Percentiles rank a stretch among this genome's conserved stretches.
Conservation (phyloP, 2,888 invertebrate species). For the Acleris cristana region DNA sequence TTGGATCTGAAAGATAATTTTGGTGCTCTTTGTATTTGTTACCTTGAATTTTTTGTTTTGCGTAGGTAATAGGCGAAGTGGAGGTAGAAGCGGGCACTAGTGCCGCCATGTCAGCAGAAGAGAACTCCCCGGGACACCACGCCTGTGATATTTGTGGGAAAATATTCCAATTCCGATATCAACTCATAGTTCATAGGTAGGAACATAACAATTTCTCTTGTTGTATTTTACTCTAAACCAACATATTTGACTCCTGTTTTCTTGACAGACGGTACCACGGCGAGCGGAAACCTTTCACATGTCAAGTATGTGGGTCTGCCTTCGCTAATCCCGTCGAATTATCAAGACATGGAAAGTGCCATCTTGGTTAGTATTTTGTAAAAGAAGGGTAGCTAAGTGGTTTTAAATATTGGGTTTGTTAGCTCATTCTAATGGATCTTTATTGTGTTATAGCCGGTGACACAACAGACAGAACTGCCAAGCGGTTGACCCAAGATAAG, state of each 20-base stretch:
- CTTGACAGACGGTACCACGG: slow-evolving; percentile 89
- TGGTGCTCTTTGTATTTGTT: background rate
- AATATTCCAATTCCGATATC: slow-evolving; percentile 94
- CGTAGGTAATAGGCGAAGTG: slow-evolving; percentile 69
- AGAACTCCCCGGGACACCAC: slow-evolving; percentile 87
- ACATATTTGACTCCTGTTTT: too few species aligned
- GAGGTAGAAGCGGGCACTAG: slow-evolving; percentile 84
- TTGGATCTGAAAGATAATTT: too few species aligned
- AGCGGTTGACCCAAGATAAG: slow-evolving; percentile 92
- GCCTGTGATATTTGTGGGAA: slow-evolving; percentile 94
- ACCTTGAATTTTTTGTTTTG: slow-evolving; percentile 30
- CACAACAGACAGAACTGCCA: slow-evolving; percentile 89
- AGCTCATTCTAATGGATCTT: too few species aligned
- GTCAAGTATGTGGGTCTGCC: slow-evolving; percentile 92
- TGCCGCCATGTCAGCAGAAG: slow-evolving; percentile 79
- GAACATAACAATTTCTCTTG: background rate
- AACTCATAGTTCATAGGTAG: slow-evolving; percentile 91
- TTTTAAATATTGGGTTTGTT: too few species aligned
- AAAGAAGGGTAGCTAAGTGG: background rate
- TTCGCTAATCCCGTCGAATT: slow-evolving; percentile 92
- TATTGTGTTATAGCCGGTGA: slow-evolving; percentile 63
- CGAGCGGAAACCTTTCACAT: slow-evolving; percentile 92
- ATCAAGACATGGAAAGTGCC: slow-evolving; percentile 92
- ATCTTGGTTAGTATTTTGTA: slow-evolving; percentile 85
- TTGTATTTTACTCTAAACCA: too few species aligned